Conservation (phyloP, 2,113 vertebrate species). For the Leucoraja erinaceus region DNA sequence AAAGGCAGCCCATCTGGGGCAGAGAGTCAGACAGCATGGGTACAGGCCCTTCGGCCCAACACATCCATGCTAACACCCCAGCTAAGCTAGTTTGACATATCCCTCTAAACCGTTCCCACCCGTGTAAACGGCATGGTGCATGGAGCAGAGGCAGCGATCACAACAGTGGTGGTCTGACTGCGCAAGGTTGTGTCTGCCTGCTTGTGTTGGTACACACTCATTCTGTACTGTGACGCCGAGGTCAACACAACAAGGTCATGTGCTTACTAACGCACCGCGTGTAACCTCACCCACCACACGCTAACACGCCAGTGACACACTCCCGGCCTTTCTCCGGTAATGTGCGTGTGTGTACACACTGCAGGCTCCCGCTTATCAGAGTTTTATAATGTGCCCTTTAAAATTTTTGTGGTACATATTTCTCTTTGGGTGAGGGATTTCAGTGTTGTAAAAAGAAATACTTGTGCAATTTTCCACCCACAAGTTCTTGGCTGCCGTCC, state of each 20-base stretch:
- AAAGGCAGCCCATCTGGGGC: neutral
- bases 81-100: too few species aligned
- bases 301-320: neutral
- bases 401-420: neutral
- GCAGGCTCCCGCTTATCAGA: neutral
- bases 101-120: too few species aligned
- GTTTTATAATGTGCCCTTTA: neutral
- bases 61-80: too few species aligned
- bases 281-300: neutral
- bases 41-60: too few species aligned
- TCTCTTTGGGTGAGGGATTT: neutral
- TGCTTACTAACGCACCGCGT: neutral
- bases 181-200: neutral
- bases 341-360: neutral
- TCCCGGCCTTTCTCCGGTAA: neutral
- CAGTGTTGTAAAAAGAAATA: neutral
- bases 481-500: neutral
- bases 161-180: neutral
- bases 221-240: neutral
- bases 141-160: neutral
- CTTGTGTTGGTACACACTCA: neutral
- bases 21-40: too few species aligned
- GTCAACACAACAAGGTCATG: neutral
- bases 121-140: too few species aligned
- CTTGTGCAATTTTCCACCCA: neutral